phyloP scores from a whole-genome alignment of 2,888 invertebrate genomes.

The Tachina lurida region DNA sequence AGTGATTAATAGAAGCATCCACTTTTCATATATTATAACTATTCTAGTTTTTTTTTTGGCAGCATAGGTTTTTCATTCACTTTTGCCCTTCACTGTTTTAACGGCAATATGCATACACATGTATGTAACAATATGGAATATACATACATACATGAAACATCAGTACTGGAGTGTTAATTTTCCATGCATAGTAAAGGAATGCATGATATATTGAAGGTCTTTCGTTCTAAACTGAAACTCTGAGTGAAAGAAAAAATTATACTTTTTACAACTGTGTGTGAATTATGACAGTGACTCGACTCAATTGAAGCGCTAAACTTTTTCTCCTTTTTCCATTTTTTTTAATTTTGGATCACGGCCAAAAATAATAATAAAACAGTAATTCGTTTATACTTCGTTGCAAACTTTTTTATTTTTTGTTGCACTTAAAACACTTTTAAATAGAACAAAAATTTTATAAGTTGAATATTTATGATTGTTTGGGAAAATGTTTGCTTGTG shows the following conservation, averaged over 20 bases:
- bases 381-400: constrained; percentile 56
- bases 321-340: constrained; percentile 26
- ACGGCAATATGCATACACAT: constrained; percentile 9
- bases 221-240: constrained; percentile 14
- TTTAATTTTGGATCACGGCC: constrained; percentile 63
- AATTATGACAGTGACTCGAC: constrained; percentile 67
- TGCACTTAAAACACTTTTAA: constrained; percentile 10
- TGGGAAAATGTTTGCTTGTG: not conserved
- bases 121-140: not conserved
- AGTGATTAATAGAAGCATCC: no score
- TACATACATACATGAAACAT: not conserved
- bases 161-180: constrained; percentile 44
- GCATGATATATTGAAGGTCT: constrained; percentile 40
- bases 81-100: constrained; percentile 1
- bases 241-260: constrained; percentile 20
- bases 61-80: not conserved
- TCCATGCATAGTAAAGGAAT: constrained; percentile 22
- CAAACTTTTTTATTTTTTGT: constrained; percentile 3
- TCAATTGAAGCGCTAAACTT: constrained; percentile 67
- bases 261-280: constrained; percentile 64
- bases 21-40: no score
- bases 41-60: no score
- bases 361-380: constrained; percentile 67
- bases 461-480: constrained; percentile 37
- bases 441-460: constrained; percentile 49